Percentiles rank a stretch among this genome's conserved stretches.
phyloP scores from a whole-genome alignment of 2,888 invertebrate genomes.

The Aproaerema taeniolella region DNA sequence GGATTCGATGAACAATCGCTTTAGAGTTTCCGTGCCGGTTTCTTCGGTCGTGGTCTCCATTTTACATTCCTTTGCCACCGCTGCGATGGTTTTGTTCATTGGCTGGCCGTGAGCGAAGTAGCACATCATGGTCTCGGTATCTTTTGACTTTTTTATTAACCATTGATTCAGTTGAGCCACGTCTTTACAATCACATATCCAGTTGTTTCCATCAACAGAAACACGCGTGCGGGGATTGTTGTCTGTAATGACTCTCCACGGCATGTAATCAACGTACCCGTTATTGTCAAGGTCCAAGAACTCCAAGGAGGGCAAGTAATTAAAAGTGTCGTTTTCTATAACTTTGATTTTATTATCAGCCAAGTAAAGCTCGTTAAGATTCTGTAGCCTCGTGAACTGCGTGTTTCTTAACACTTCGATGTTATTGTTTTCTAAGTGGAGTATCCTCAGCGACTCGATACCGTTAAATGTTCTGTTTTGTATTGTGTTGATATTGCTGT shows the following conservation, averaged over 20 bases:
- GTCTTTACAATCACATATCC: constrained; percentile 89
- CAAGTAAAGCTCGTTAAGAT: constrained; percentile 85
- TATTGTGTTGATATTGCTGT: constrained; percentile 85
- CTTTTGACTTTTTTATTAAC: constrained; percentile 81
- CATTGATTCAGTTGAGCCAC: constrained; percentile 83
- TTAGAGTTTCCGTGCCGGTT: constrained; percentile 77
- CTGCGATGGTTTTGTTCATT: constrained; percentile 70
- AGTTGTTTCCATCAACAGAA: constrained; percentile 86
- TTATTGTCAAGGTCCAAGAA: constrained; percentile 87
- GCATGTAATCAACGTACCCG: constrained; percentile 85
- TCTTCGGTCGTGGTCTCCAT: constrained; percentile 80
- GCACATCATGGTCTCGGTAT: constrained; percentile 82
- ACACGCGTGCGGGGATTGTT: constrained; percentile 82
- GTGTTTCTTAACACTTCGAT: constrained; percentile 84
- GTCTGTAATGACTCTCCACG: constrained; percentile 83
- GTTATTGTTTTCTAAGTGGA: constrained; percentile 87
- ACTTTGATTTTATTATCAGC: constrained; percentile 85
- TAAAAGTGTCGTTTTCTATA: constrained; percentile 87
- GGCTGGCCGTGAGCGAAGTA: constrained; percentile 73
- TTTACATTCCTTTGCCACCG: constrained; percentile 74
- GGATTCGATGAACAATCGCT: constrained; percentile 78
- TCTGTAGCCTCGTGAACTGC: constrained; percentile 86
- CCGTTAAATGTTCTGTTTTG: constrained; percentile 91
- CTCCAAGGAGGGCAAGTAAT: constrained; percentile 83
- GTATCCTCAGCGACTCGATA: constrained; percentile 82